A percentile compares a stretch with the other conserved stretches of the same genome.
Conservation (phyloP, 1,140 invertebrate species). For the Rhopalosiphum padi region DNA sequence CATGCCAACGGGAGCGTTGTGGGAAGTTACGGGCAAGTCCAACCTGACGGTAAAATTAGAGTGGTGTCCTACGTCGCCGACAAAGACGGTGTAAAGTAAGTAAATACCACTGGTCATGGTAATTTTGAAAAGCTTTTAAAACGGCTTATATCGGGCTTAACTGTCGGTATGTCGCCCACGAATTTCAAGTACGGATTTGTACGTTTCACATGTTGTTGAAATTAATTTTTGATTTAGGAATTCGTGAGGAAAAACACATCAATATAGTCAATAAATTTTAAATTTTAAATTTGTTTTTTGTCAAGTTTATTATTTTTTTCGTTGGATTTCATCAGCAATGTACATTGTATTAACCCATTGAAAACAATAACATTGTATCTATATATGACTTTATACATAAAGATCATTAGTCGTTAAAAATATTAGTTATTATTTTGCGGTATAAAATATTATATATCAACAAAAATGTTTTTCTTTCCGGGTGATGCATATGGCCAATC, state of each 20-base stretch:
- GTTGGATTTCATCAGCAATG: neutral
- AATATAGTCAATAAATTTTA: neutral
- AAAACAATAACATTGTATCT: neutral
- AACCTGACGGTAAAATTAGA: conserved; percentile 69
- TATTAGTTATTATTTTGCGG: neutral
- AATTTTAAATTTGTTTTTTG: neutral
- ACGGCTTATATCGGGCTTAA: neutral
- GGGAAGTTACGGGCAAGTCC: conserved; percentile 74
- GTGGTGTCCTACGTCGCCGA: conserved; percentile 70
- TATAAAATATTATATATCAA: neutral
- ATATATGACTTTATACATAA: neutral
- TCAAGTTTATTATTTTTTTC: too few species aligned
- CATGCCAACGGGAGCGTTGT: conserved; percentile 72
- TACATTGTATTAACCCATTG: neutral
- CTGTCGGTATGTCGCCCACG: neutral
- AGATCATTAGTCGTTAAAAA: neutral
- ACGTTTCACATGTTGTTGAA: neutral
- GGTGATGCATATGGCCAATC: neutral
- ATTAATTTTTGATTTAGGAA: neutral
- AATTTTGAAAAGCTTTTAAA: neutral
- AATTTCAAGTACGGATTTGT: neutral
- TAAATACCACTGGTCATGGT: neutral
- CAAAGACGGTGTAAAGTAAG: conserved; percentile 71
- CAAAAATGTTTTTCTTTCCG: neutral
- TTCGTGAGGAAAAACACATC: neutral